These are phyloP conservation scores for Idaea straminata DNA, from an alignment of 2,888 invertebrate species.

Conservation along the genomic window DNA sequence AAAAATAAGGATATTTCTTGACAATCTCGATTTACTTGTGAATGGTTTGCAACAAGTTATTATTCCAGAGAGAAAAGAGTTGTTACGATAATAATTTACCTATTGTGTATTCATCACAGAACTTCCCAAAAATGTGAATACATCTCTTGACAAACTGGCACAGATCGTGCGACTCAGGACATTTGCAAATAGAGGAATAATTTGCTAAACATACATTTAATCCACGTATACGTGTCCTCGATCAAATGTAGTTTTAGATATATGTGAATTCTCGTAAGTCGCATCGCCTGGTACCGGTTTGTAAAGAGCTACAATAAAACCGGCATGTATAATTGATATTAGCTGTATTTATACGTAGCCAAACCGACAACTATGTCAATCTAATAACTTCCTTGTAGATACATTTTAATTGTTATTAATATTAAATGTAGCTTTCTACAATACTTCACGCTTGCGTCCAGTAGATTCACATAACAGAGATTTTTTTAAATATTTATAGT, in stretches of 20 bases:
- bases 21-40: not conserved
- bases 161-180: not conserved
- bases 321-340: too few species aligned
- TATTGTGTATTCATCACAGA: not conserved
- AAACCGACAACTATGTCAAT: not conserved
- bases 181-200: not conserved
- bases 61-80: not conserved
- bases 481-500: not conserved
- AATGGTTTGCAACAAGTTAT: not conserved
- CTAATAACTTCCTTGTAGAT: constrained; percentile 32
- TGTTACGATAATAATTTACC: not conserved
- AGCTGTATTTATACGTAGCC: not conserved
- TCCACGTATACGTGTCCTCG: too few species aligned
- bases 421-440: constrained; percentile 45
- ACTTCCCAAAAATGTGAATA: not conserved
- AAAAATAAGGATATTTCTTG: not conserved
- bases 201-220: not conserved
- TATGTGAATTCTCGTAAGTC: not conserved
- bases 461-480: constrained; percentile 30
- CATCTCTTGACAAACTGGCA: not conserved
- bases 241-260: not conserved
- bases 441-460: constrained; percentile 63
- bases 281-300: too few species aligned
- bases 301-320: too few species aligned
- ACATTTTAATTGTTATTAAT: constrained; percentile 54